These are phyloP conservation scores for Pipa parva DNA, from an alignment of 2,113 vertebrate genomes.

Conservation along the genomic window DNA sequence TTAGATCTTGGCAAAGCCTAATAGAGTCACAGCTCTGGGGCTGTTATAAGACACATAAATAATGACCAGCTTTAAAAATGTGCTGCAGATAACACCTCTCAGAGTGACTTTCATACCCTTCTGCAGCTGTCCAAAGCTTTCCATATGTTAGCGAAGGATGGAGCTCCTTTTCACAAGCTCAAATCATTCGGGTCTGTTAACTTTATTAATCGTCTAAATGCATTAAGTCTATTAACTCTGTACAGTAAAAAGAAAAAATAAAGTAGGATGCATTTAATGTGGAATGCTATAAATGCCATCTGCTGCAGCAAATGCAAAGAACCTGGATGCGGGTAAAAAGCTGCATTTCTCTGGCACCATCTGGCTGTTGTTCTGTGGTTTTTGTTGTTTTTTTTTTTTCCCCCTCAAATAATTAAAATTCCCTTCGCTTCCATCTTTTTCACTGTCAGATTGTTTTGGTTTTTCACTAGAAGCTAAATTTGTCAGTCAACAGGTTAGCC, in stretches of 20 bases:
- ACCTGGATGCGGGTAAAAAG: not conserved
- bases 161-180: not conserved
- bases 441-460: not conserved
- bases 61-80: not conserved
- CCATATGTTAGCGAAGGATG: slow-evolving; percentile 4
- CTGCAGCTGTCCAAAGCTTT: slow-evolving; percentile 16
- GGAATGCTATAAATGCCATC: not conserved
- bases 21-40: slow-evolving; percentile 1
- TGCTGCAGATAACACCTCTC: slow-evolving; percentile 12
- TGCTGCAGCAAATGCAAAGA: slow-evolving; percentile 1
- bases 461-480: too few relatives aligned
- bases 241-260: not conserved
- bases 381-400: too few relatives aligned
- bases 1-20: slow-evolving; percentile 37
- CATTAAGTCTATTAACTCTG: not conserved
- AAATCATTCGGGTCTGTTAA: slow-evolving; percentile 10
- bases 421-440: too few relatives aligned
- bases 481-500: not conserved
- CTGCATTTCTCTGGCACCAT: slow-evolving; percentile 16
- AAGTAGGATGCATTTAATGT: not conserved
- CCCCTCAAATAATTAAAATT: too few relatives aligned
- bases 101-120: not conserved
- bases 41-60: not conserved
- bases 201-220: not conserved
- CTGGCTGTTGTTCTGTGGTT: not conserved